A percentile compares a stretch with the other conserved stretches of the same genome.
Evolutionary conservation across 2,113 vertebrate species (phyloP).

Genomic region (Marcusenius ussheri): DNA sequence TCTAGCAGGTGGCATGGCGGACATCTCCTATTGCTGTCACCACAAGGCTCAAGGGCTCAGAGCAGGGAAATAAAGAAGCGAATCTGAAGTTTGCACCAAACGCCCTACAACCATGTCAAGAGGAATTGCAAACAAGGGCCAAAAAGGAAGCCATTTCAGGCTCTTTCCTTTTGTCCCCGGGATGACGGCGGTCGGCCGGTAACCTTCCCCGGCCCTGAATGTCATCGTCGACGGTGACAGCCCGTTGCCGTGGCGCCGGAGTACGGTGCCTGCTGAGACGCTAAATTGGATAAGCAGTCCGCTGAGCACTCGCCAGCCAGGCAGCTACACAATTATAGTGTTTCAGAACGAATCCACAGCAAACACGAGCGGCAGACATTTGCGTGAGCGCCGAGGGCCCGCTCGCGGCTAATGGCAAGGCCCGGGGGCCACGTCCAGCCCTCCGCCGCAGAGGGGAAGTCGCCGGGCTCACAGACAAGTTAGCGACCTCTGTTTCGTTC

Average conservation of each 20-base stretch:
- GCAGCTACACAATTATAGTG: conserved; percentile 15
- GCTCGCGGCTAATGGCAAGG: not conserved
- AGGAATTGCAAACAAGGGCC: not conserved
- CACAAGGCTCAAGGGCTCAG: not conserved
- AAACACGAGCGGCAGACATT: not conserved
- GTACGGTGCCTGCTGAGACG: conserved; percentile 17
- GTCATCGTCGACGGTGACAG: conserved; percentile 13
- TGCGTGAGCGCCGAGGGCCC: not conserved
- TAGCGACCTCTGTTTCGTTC: not conserved
- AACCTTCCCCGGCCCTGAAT: conserved; percentile 17
- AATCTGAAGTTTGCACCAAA: not conserved
- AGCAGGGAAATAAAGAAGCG: not conserved
- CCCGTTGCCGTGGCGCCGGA: not conserved
- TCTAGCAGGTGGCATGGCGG: not conserved
- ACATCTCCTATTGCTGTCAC: not conserved
- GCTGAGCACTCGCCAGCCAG: not conserved
- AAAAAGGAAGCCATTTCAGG: not conserved
- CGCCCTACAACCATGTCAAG: not conserved
- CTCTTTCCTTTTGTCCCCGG: not conserved
- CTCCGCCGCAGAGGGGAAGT: not conserved
- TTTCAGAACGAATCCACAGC: conserved; percentile 1
- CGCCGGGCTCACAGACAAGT: not conserved
- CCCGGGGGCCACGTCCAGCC: not conserved
- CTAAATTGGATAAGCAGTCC: conserved; percentile 21
- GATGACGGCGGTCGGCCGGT: not conserved